Percentiles rank a stretch among this genome's conserved stretches.
Evolutionary conservation across 2,113 vertebrate species (phyloP).

Genomic region (Beaufortia kweichowensis): DNA sequence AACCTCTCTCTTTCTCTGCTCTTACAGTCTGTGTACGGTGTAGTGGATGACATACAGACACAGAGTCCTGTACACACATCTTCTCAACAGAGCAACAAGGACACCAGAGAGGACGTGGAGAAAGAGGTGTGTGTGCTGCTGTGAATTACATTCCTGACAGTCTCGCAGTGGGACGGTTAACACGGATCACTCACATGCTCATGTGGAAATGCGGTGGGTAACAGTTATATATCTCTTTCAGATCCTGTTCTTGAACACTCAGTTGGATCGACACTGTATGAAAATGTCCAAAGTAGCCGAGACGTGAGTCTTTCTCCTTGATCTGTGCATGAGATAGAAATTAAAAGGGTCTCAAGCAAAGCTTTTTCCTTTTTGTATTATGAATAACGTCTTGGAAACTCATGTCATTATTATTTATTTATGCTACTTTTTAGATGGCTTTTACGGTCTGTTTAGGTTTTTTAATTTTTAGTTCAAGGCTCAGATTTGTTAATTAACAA

Average conservation of each 20-base stretch:
- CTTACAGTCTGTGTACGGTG: slow-evolving; percentile 89
- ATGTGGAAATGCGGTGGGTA: not conserved
- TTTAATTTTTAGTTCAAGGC: too few relatives aligned
- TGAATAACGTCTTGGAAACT: too few relatives aligned
- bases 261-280: slow-evolving; percentile 96
- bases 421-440: too few relatives aligned
- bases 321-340: not conserved
- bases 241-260: slow-evolving; percentile 91
- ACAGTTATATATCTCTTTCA: slow-evolving; percentile 62
- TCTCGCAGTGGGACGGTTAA: slow-evolving; percentile 7
- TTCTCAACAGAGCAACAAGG: slow-evolving; percentile 82
- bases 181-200: not conserved
- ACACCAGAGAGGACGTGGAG: slow-evolving; percentile 90
- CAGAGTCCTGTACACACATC: slow-evolving; percentile 89
- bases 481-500: too few relatives aligned
- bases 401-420: too few relatives aligned
- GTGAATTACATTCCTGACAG: slow-evolving; percentile 5
- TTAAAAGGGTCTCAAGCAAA: too few relatives aligned
- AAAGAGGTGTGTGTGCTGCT: slow-evolving; percentile 81
- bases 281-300: slow-evolving; percentile 99
- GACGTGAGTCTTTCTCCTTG: slow-evolving; percentile 76
- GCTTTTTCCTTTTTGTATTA: not conserved
- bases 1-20: slow-evolving; percentile 25
- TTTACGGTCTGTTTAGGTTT: too few relatives aligned
- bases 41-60: slow-evolving; percentile 87